These are phyloP conservation scores for Gavia stellata DNA, from an alignment of 2,113 vertebrate genomes.

Conservation along the genomic window DNA sequence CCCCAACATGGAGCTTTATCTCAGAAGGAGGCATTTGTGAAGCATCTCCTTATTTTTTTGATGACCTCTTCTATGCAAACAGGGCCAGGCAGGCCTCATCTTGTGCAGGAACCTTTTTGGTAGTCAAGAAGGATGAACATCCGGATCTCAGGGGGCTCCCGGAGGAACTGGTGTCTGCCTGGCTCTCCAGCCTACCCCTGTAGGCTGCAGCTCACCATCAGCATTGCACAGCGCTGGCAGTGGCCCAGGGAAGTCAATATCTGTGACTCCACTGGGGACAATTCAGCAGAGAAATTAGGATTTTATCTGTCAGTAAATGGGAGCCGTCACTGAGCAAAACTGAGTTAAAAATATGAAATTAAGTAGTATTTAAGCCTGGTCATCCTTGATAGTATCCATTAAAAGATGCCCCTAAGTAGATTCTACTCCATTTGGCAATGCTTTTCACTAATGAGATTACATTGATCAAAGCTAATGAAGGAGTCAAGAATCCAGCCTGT, in stretches of 20 bases:
- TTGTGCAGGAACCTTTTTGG: not conserved
- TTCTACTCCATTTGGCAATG: constrained; percentile 20
- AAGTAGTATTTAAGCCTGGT: constrained; percentile 33
- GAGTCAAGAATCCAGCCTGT: constrained; percentile 12
- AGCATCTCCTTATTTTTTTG: not conserved
- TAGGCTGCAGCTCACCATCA: not conserved
- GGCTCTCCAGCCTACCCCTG: not conserved
- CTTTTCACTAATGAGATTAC: constrained; percentile 39
- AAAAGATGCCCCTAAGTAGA: constrained; percentile 28
- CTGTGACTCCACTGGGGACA: not conserved
- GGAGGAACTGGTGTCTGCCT: not conserved
- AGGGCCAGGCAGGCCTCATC: not conserved
- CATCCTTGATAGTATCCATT: constrained; percentile 28
- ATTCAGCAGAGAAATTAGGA: not conserved
- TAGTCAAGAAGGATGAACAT: not conserved
- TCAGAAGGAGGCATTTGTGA: not conserved
- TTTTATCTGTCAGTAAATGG: constrained; percentile 32
- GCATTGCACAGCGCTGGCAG: not conserved
- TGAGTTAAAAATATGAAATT: constrained; percentile 51
- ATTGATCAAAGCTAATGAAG: constrained; percentile 40
- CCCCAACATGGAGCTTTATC: not conserved
- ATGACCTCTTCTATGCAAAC: not conserved
- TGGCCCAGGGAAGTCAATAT: not conserved
- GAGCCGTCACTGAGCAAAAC: constrained; percentile 9
- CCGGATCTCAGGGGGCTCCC: not conserved